phyloP scores from a whole-genome alignment of 1,140 invertebrate species.

The Drosophila elegans region DNA sequence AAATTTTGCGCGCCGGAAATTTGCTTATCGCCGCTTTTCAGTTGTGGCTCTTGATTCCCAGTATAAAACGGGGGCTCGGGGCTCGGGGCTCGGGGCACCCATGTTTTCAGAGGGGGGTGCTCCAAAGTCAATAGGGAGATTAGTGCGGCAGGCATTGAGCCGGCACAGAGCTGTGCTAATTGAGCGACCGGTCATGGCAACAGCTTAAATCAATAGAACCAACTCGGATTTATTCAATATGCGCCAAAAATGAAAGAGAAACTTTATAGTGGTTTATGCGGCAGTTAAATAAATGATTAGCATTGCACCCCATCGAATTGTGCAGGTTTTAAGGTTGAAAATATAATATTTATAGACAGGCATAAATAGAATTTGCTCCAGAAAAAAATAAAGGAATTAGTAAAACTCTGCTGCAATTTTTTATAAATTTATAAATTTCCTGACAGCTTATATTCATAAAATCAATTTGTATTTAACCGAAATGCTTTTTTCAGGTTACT shows the following conservation, averaged over 20 bases:
- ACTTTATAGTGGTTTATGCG: constrained; percentile 30
- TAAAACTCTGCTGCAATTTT: too few relatives aligned
- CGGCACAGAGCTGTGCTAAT: constrained; percentile 69
- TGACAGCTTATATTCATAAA: too few relatives aligned
- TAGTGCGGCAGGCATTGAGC: constrained; percentile 59
- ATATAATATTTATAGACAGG: background rate
- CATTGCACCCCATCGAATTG: background rate
- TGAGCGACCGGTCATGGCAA: constrained; percentile 76
- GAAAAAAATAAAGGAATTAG: too few relatives aligned
- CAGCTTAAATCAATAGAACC: constrained; percentile 73
- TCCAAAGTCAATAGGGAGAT: constrained; percentile 78
- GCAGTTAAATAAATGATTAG: constrained; percentile 4
- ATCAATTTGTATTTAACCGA: too few relatives aligned
- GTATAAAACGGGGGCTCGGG: background rate
- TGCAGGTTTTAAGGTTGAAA: too few relatives aligned
- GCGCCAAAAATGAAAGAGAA: constrained; percentile 35
- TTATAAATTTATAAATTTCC: too few relatives aligned
- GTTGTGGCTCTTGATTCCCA: constrained; percentile 45
- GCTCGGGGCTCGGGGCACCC: background rate
- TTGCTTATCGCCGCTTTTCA: constrained; percentile 77
- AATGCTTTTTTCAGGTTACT: too few relatives aligned
- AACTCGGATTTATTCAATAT: constrained; percentile 57
- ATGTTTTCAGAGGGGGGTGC: constrained; percentile 18
- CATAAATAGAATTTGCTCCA: too few relatives aligned
- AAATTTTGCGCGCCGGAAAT: constrained; percentile 78